These are phyloP conservation scores for Mantis religiosa DNA, from an alignment of 2,888 invertebrate species.

Conservation along the genomic window DNA sequence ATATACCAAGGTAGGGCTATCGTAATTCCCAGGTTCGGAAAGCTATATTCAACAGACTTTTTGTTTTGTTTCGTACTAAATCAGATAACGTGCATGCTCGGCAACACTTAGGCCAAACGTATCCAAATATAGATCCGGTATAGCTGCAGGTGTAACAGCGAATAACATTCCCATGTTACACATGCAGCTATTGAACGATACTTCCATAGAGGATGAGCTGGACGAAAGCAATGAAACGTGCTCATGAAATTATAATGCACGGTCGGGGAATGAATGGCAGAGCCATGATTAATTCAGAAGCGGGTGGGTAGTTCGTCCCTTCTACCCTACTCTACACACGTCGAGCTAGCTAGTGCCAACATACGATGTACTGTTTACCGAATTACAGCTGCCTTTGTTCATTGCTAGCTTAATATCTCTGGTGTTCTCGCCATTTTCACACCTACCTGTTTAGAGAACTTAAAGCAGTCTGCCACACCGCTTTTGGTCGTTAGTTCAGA, in stretches of 20 bases:
- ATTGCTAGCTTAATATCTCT: background rate
- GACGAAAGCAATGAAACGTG: background rate
- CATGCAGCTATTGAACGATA: background rate
- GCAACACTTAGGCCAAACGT: background rate
- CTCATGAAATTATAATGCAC: background rate
- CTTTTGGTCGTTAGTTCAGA: no score
- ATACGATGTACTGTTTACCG: background rate
- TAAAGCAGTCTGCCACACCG: background rate
- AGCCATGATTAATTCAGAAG: background rate
- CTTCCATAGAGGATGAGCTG: background rate
- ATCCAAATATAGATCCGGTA: background rate
- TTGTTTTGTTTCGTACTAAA: background rate
- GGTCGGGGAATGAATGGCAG: background rate
- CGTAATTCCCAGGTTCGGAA: no score
- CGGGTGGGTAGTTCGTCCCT: background rate
- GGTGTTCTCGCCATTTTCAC: background rate
- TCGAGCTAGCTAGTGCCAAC: background rate
- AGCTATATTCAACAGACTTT: background rate
- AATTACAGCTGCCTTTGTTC: background rate
- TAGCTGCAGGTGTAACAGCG: background rate
- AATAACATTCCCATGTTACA: background rate
- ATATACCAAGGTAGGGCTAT: no score
- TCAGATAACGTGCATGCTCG: background rate
- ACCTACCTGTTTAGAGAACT: background rate
- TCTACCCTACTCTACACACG: background rate